Evolutionary conservation across 2,113 vertebrate species (phyloP).

Genomic region (Todiramphus saurophagus): DNA sequence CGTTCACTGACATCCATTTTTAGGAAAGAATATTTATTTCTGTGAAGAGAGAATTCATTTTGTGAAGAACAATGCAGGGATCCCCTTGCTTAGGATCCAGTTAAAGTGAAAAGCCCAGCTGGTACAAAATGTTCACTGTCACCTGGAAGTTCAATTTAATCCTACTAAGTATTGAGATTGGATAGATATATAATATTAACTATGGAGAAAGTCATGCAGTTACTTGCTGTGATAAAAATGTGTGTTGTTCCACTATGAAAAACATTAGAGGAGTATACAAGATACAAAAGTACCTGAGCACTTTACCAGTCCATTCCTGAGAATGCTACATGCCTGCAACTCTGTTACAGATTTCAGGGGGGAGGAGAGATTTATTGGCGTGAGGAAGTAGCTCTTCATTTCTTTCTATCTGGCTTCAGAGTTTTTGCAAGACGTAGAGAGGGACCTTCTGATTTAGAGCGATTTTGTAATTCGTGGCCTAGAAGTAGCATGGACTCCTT

Average conservation of each 20-base stretch:
- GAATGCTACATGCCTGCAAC: neutral
- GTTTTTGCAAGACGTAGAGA: neutral
- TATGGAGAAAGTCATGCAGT: neutral
- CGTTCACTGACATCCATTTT: neutral
- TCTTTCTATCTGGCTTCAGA: neutral
- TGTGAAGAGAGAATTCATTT: neutral
- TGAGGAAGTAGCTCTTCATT: neutral
- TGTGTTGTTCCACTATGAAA: neutral
- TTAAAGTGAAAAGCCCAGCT: neutral
- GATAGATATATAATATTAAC: neutral
- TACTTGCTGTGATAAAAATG: neutral
- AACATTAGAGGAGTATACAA: neutral
- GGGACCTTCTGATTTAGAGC: neutral
- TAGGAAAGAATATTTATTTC: neutral
- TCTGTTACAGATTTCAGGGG: neutral
- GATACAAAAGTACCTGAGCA: neutral
- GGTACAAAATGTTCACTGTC: neutral
- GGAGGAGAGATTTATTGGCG: neutral
- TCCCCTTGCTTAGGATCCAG: neutral
- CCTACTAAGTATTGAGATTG: accelerated
- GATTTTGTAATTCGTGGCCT: neutral
- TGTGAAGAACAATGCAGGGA: neutral
- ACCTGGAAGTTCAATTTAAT: neutral
- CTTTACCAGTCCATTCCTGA: neutral
- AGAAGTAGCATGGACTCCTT: neutral